Evolutionary conservation across 2,888 invertebrate species (phyloP).

Genomic region (Cosmia trapezina): DNA sequence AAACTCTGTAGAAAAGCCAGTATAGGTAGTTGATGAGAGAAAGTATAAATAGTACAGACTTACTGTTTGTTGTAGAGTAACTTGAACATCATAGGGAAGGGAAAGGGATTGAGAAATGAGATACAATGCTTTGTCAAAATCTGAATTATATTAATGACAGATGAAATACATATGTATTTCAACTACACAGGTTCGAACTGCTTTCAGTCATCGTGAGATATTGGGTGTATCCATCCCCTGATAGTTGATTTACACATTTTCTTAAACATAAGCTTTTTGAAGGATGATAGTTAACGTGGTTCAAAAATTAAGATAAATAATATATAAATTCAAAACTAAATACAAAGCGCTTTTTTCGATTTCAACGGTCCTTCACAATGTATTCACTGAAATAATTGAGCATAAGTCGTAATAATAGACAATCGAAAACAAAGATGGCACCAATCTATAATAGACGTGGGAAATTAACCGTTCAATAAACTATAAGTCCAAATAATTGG

Average conservation of each 20-base stretch:
- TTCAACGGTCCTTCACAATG: background rate
- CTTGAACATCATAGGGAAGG: constrained; percentile 45
- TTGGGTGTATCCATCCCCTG: background rate
- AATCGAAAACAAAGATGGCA: constrained; percentile 69
- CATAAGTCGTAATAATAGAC: constrained; percentile 52
- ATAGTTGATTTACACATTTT: too few species aligned
- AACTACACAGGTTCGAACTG: background rate
- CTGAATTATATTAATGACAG: background rate
- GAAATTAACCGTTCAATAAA: constrained; percentile 29
- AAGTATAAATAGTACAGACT: constrained; percentile 77
- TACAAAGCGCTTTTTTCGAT: constrained; percentile 3
- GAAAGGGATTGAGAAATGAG: background rate
- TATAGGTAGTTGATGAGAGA: constrained; percentile 78
- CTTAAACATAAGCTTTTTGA: background rate
- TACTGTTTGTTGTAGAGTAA: constrained; percentile 58
- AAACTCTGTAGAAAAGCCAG: constrained; percentile 73
- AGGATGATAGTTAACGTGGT: background rate
- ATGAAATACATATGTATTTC: background rate
- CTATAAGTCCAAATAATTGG: constrained; percentile 27
- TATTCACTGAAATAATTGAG: constrained; percentile 35
- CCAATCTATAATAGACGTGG: constrained; percentile 62
- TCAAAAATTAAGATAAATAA: background rate
- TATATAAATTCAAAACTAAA: background rate
- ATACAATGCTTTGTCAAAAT: background rate
- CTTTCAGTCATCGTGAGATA: background rate